These are phyloP conservation scores for Labeo calbasu DNA, from an alignment of 2,797 vertebrate genomes.

Conservation along the genomic window DNA sequence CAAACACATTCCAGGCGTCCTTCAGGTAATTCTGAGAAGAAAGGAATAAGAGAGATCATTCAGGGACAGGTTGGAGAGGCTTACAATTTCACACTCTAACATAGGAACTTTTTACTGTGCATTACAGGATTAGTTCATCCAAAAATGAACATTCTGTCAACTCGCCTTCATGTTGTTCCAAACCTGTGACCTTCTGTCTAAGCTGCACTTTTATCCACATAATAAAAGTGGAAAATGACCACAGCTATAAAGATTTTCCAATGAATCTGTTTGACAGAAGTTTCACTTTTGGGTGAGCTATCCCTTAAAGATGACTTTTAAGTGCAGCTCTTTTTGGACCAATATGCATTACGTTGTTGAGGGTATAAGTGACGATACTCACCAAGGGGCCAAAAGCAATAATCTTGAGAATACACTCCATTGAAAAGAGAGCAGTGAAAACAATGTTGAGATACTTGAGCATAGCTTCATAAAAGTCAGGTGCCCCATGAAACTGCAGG, in stretches of 20 bases:
- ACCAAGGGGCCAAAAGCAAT: constrained; percentile 96
- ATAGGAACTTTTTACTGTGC: not conserved
- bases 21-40: constrained; percentile 91
- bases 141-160: not conserved
- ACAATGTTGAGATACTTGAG: constrained; percentile 94
- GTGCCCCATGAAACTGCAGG: constrained; percentile 88
- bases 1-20: constrained; percentile 98
- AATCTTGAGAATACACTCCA: constrained; percentile 96
- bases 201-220: not conserved
- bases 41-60: constrained; percentile 30
- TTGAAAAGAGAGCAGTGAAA: constrained; percentile 94
- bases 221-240: not conserved
- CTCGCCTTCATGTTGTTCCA: not conserved
- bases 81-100: constrained; percentile 4
- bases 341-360: not conserved
- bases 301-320: not conserved
- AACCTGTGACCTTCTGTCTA: not conserved
- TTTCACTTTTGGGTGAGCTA: not conserved
- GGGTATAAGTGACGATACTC: constrained; percentile 60
- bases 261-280: not conserved
- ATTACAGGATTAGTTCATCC: not conserved
- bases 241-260: not conserved
- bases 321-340: not conserved
- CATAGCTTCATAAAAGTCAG: constrained; percentile 88
- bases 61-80: not conserved